Conservation (phyloP, 2,797 vertebrate species). For the Thunnus albacares region DNA sequence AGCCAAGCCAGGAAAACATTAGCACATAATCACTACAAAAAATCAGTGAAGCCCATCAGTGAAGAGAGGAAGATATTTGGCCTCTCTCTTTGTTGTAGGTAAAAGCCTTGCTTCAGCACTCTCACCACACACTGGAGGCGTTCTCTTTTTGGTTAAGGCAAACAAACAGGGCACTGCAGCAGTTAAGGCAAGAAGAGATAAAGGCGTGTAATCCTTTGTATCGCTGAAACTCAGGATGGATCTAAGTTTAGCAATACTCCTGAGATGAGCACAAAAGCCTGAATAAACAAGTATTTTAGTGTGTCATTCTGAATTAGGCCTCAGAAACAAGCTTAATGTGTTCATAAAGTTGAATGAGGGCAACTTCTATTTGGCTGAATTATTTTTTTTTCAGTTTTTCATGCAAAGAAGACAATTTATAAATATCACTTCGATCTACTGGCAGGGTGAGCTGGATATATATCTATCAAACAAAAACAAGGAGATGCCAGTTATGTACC, state of each 20-base stretch:
- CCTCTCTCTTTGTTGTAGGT: conserved; percentile 33
- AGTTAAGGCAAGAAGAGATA: conserved; percentile 39
- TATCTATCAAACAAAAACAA: not conserved
- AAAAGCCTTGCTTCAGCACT: conserved; percentile 39
- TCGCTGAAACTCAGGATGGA: conserved; percentile 42
- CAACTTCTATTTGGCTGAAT: not conserved
- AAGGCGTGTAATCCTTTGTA: conserved; percentile 49
- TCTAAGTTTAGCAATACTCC: conserved; percentile 52
- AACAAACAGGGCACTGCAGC: conserved; percentile 47
- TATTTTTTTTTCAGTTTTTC: not conserved
- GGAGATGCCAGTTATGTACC: not conserved
- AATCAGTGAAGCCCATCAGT: conserved; percentile 29
- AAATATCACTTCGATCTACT: not conserved
- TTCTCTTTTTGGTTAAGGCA: conserved; percentile 27
- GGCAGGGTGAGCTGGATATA: not conserved
- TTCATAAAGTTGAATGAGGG: conserved; percentile 18
- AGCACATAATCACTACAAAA: conserved; percentile 36
- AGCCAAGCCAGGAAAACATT: conserved; percentile 34
- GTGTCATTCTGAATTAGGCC: conserved; percentile 27
- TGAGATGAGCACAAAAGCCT: conserved; percentile 53
- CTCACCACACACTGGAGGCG: conserved; percentile 35
- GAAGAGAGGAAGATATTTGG: conserved; percentile 24
- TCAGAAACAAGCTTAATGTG: conserved; percentile 14
- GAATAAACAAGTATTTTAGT: conserved; percentile 42
- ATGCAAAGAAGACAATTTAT: not conserved